Base-by-base conservation (phyloP, 2,888 invertebrate genomes). In the Cephonodes hylas region DNA sequence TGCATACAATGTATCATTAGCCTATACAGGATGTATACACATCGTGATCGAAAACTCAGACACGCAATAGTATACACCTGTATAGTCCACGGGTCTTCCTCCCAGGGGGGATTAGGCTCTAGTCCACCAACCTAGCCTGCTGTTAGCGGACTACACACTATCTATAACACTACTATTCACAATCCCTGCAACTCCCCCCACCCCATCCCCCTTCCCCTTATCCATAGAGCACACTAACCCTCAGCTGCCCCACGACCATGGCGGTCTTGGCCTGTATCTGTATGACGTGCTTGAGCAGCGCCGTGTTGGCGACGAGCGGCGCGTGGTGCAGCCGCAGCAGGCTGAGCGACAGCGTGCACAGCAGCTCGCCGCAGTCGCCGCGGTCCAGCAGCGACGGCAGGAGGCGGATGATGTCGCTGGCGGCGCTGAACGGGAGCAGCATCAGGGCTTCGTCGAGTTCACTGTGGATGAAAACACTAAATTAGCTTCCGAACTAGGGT, bases 391-490 rank as follows among this genome's bases (percentile, higher is more conserved):
- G 90, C 5, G 88, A 80, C 0, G 96, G 95, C 65, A 99, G 85
- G 75, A 95, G 91, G 63, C 94, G 93, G 0, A 99, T 90, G 57
- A 99, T 91, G 59, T 96, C 95, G 75, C 96, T 95, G 1, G 97
- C 97, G 59, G 95, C 94, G 58, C 95, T 93, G 80, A 98, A 97
- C 1, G 99, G 98, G 46, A 99, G 87, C 10, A 98, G 91, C 0
- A 99, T 88, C 0, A 99, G 90, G 0, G 98, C 94, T 86, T 98
- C 98, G 85, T 99, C 98, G 65, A 99, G 86, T 79, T 99, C 98
- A 80, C 99, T 97, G 86, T 4, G 13, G 34, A 42, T n/a, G 15
- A 58, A 42, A 38, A 63, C 20, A 57, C 63, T 13, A 27, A 0
- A 20, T 18, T 44, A 58, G 20, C n/a, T n/a, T n/a, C n/a, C n/a